Base-by-base conservation (phyloP, 2,888 invertebrate genomes). In the Diarsia mendica region DNA sequence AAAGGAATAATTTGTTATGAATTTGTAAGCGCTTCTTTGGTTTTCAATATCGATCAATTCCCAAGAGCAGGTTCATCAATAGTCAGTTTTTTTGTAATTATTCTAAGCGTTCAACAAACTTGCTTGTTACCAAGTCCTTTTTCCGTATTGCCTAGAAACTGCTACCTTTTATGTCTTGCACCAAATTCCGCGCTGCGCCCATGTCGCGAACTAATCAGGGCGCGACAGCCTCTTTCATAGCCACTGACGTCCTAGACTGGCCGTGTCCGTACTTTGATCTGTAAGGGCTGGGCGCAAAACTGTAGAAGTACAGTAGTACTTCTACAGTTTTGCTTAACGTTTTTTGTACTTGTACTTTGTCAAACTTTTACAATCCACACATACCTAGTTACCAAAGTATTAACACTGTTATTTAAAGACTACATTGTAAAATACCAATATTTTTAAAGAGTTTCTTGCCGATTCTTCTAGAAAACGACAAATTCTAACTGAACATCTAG, bases 151-250 rank as follows among this genome's bases (percentile, higher is more conserved):
- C 53, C 44, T 15, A 75, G 48, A 48, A 72, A 65, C 49, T 65
- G 74, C 71, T 72, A 64, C 70, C 55, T 77, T 75, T 64, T 77
- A 66, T 88, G 77, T 58, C 68, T 77, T 88, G 81, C 44, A 73
- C 79, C 75, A 51, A 70, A 77, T 72, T 69, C 67, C 51, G 66
- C 65, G 72, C 84, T 85, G 82, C 83, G 78, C 88, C 87, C 72
- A 79, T 79, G 78, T 76, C 76, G 84, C 77, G 82, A 85, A 83
- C 86, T 89, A 91, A 92, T 91, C 91, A 89, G 89, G 85, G 85
- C 91, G 82, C 84, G 88, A 88, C 90, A 82, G 86, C 82, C 75
- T 85, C 89, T 87, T 87, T 86, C 81, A 86, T 84, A 77, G 82
- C 68, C 71, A 71, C 74, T 79, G 80, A 71, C 79, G 73, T 60